Evolutionary conservation across 2,888 invertebrate species (phyloP), one percentile per base, ranked within the genome.

Genomic region (Tinea semifulvella): DNA sequence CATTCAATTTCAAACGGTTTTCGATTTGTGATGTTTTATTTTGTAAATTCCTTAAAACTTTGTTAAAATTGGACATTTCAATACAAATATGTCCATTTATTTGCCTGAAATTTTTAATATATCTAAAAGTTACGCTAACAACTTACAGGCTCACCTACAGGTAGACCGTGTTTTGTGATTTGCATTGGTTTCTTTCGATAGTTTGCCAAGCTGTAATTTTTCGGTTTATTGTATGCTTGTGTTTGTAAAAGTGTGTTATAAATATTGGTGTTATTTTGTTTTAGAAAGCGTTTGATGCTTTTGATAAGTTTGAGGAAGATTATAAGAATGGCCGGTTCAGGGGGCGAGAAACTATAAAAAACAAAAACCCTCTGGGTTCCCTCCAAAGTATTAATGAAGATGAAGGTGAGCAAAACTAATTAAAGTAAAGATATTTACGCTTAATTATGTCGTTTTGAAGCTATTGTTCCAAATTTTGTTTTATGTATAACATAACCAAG

Each of bases 1-100:
- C 8, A 44, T 72, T 65, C 64, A 72, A 75, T 69, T 71, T 76
- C 67, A 79, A 80, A 79, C 79, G 75, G 80, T 76, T 77, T 76
- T 75, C 58, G 56, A 57, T 56, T 28, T 53, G 57, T 56, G 53
- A 63, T 65, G 60, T 70, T 72, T 57, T 58, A 68, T 65, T 65
- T 66, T 63, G 65, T 61, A 3, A 11, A n/a, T 31, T 58, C 60
- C 55, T 49, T 47, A 52, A 57, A 43, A 63, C 65, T 58, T 58
- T 17, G 63, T 63, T 54, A 54, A 56, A 65, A 63, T 60, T 62
- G 55, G 49, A 55, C 57, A 57, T 60, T 61, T 63, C 56, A 51
- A 48, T 49, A 48, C 49, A 73, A 71, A 55, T 57, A 80, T 80
- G 79, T 75, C 79, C 49, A 63, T 57, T 57, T 73, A 49, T 48